These are phyloP conservation scores for Platycercus adscitus DNA, from an alignment of 2,113 vertebrate species.

Conservation along the genomic window DNA sequence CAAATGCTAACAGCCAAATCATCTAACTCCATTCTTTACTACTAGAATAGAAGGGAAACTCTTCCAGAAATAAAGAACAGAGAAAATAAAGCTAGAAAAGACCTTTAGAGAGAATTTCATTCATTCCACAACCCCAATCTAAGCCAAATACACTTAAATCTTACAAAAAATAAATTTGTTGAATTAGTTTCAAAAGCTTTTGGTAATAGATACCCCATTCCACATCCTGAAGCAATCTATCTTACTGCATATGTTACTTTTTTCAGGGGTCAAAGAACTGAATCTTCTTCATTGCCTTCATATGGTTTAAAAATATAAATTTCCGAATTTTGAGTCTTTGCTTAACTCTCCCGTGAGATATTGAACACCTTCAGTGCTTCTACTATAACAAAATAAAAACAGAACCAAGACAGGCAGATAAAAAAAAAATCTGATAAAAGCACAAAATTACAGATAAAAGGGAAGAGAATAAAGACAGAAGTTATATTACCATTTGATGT, in stretches of 20 bases:
- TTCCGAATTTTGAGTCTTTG: background rate
- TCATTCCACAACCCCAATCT: background rate
- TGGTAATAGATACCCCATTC: background rate
- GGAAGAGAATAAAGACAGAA: background rate
- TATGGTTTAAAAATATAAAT: background rate
- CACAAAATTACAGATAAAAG: background rate
- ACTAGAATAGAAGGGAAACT: background rate
- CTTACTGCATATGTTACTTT: background rate
- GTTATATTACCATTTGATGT: background rate
- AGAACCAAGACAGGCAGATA: background rate
- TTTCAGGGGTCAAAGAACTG: background rate
- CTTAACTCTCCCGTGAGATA: background rate
- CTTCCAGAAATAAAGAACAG: background rate
- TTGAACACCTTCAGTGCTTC: background rate
- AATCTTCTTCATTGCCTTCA: background rate
- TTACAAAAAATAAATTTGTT: background rate
- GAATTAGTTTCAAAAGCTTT: background rate
- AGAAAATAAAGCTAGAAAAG: background rate
- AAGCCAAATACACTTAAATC: background rate
- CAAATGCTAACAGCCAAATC: background rate
- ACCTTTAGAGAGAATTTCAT: background rate
- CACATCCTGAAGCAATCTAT: background rate
- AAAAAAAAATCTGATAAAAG: background rate
- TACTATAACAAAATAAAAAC: background rate
- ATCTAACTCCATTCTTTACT: background rate